Conservation (phyloP, 1,140 invertebrate genomes). For the Pteromalus puparum region DNA sequence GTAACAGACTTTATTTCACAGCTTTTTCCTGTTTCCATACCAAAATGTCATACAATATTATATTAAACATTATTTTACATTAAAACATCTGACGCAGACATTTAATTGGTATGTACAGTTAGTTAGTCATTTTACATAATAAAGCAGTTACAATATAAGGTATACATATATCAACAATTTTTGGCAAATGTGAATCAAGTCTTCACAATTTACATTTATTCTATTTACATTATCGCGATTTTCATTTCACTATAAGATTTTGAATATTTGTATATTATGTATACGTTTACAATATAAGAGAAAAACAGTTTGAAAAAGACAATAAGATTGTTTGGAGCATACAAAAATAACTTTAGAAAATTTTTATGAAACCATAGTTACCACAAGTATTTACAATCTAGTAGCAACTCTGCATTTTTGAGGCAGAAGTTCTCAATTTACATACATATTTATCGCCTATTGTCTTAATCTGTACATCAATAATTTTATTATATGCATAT, state of each 20-base stretch:
- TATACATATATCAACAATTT: constrained; percentile 52
- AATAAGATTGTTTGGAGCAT: constrained; percentile 13
- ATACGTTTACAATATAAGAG: constrained; percentile 8
- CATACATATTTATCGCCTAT: constrained; percentile 50
- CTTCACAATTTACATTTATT: constrained; percentile 49
- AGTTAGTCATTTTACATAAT: constrained; percentile 47
- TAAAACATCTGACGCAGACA: constrained; percentile 48
- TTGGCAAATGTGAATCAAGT: constrained; percentile 51
- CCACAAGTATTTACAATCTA: constrained; percentile 53
- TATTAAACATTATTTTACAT: constrained; percentile 50
- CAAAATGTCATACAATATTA: constrained; percentile 49
- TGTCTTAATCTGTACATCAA: constrained; percentile 56
- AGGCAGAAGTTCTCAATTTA: constrained; percentile 42
- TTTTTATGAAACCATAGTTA: constrained; percentile 49
- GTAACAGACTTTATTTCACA: constrained; percentile 55
- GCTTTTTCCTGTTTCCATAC: constrained; percentile 51
- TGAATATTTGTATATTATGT: constrained; percentile 33
- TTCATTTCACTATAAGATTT: constrained; percentile 5
- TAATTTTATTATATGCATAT: constrained; percentile 45
- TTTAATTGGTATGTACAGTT: constrained; percentile 49
- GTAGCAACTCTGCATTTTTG: constrained; percentile 43
- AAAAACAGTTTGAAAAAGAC: constrained; percentile 39
- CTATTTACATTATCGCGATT: constrained; percentile 39
- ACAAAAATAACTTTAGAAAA: constrained; percentile 54
- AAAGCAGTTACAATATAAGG: constrained; percentile 46